phyloP scores from a whole-genome alignment of 1,140 invertebrate species.

The Cydia pomonella region DNA sequence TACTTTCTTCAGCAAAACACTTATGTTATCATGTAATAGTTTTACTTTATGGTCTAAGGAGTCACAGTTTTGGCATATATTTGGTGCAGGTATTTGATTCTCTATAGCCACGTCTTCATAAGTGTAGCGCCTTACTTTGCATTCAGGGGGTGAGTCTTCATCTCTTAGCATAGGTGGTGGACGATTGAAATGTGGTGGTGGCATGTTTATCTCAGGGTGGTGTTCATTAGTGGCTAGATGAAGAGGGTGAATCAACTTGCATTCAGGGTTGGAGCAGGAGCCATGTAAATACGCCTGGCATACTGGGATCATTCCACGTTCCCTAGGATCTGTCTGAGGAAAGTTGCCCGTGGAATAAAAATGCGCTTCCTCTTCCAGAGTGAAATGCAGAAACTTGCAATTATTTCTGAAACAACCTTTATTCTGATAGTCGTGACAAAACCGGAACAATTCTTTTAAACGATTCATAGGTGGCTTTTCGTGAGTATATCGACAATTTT shows the following conservation, averaged over 20 bases:
- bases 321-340: conserved; percentile 44
- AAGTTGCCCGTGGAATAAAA: conserved; percentile 65
- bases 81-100: conserved; percentile 53
- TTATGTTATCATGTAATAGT: conserved; percentile 74
- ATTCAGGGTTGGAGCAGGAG: conserved; percentile 62
- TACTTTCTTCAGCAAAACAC: conserved; percentile 72
- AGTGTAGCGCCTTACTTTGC: conserved; percentile 67
- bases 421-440: conserved; percentile 76
- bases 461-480: conserved; percentile 62
- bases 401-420: conserved; percentile 71
- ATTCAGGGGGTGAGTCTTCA: conserved; percentile 69
- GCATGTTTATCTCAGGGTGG: conserved; percentile 45
- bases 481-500: conserved; percentile 70
- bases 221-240: conserved; percentile 55
- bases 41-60: conserved; percentile 70
- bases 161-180: conserved; percentile 61
- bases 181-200: conserved; percentile 53
- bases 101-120: conserved; percentile 61
- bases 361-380: conserved; percentile 65
- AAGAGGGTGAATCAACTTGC: conserved; percentile 58
- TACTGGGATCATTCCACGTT: conserved; percentile 48
- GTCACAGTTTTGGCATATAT: conserved; percentile 68
- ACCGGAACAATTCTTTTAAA: conserved; percentile 69
- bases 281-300: conserved; percentile 63
- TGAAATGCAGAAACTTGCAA: conserved; percentile 71